Base-by-base conservation (phyloP, 2,888 invertebrate genomes). In the Brachynemurus nebulosus region DNA sequence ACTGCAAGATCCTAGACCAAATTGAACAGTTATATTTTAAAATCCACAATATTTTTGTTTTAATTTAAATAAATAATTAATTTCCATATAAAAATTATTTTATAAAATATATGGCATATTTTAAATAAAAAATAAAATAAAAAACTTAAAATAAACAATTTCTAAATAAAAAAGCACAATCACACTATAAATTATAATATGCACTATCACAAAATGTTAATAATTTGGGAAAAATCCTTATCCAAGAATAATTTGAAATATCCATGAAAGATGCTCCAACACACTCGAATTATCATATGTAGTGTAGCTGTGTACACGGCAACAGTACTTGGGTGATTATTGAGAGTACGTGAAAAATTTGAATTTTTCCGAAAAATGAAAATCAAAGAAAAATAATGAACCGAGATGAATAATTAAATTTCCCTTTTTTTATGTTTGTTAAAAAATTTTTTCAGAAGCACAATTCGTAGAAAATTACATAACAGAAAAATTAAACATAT, bases 381-480 rank as follows among this genome's bases (percentile, higher is more conserved):
- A 4, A 30, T 12, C 30, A 30, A 14, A 4, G 14, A 30, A 27
- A 30, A 30, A 4, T 14, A 63, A 63, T 61, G 56, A 60, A 59
- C n/a, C n/a, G n/a, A n/a, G n/a, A n/a, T n/a, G n/a, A n/a, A n/a
- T n/a, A n/a, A n/a, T n/a, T n/a, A n/a, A n/a, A n/a, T n/a, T n/a
- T n/a, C n/a, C n/a, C n/a, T n/a, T n/a, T n/a, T n/a, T n/a, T n/a
- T n/a, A n/a, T n/a, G n/a, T n/a, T n/a, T n/a, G n/a, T n/a, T n/a
- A n/a, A n/a, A n/a, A n/a, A n/a, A n/a, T n/a, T n/a, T n/a, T n/a
- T n/a, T n/a, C n/a, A n/a, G n/a, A n/a, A n/a, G n/a, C n/a, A n/a
- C n/a, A n/a, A n/a, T n/a, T n/a, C n/a, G n/a, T n/a, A n/a, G n/a
- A 61, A 63, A 64, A 65, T 63, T 63, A 64, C 62, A 63, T 65